These are phyloP conservation scores for Papilio elwesi DNA, from an alignment of 2,888 invertebrate species.

Conservation along the genomic window DNA sequence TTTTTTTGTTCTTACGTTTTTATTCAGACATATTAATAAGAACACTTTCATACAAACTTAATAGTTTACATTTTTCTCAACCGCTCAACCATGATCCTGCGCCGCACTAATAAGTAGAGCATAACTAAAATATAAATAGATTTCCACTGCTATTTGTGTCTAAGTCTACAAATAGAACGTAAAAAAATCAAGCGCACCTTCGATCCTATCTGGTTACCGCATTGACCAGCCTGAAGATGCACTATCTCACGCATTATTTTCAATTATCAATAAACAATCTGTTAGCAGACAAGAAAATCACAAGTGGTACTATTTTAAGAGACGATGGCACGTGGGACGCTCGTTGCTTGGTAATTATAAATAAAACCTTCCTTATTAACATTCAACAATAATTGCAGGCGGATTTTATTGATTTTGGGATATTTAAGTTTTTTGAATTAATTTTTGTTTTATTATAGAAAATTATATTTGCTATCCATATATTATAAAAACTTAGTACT, in stretches of 20 bases:
- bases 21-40: not conserved
- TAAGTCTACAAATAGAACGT: conserved; percentile 39
- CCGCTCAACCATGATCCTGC: conserved; percentile 42
- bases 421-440: not conserved
- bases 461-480: not conserved
- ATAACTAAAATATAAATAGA: conserved; percentile 51
- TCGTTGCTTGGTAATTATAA: conserved; percentile 36
- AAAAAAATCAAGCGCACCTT: conserved; percentile 85
- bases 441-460: not conserved
- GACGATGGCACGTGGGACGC: conserved; percentile 46
- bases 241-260: conserved; percentile 94
- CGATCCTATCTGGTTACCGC: conserved; percentile 96
- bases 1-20: not conserved
- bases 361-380: not conserved
- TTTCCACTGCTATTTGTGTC: conserved; percentile 46
- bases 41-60: no score
- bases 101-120: conserved; percentile 42
- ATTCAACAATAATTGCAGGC: not conserved
- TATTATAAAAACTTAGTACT: no score
- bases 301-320: conserved; percentile 33
- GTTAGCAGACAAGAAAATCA: conserved; percentile 9
- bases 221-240: conserved; percentile 95
- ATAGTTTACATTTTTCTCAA: conserved; percentile 13
- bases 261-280: conserved; percentile 44
- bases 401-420: not conserved